Evolutionary conservation across 2,888 invertebrate species (phyloP).

Genomic region (Pandemis cinnamomeana): DNA sequence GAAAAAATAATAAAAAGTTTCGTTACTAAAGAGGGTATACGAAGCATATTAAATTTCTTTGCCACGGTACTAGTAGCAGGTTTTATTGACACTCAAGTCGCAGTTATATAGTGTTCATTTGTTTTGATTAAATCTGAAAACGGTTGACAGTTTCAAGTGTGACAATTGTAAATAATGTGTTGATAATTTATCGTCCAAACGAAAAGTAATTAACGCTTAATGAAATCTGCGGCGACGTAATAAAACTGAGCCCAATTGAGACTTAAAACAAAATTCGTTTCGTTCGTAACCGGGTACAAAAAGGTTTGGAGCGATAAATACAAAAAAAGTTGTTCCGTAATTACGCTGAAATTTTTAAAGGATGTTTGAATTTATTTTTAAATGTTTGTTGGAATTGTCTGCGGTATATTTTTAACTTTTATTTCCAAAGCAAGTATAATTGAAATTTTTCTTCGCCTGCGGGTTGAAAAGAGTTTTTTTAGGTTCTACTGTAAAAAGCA

Average conservation of each 20-base stretch:
- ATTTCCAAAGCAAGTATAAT: not conserved
- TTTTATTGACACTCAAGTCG: too few relatives aligned
- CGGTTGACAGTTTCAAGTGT: not conserved
- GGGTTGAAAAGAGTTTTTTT: not conserved
- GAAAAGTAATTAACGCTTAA: conserved; percentile 35
- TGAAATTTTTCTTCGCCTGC: not conserved
- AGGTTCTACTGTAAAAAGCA: too few relatives aligned
- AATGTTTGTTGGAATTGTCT: not conserved
- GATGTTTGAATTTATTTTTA: conserved; percentile 9
- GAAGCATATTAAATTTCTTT: too few relatives aligned
- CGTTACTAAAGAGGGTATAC: too few relatives aligned
- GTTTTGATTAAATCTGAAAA: not conserved
- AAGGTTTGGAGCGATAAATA: conserved; percentile 21
- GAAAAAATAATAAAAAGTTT: too few relatives aligned
- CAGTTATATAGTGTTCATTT: not conserved
- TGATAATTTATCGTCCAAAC: conserved; percentile 22
- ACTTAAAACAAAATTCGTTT: conserved; percentile 35
- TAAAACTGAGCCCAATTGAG: conserved; percentile 30
- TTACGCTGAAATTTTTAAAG: not conserved
- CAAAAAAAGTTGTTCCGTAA: conserved; percentile 12
- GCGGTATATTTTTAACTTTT: not conserved
- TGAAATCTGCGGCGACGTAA: conserved; percentile 24
- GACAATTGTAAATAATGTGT: conserved; percentile 18
- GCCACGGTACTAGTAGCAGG: too few relatives aligned
- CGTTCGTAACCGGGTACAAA: conserved; percentile 18